A percentile compares a stretch with the other conserved stretches of the same genome.
Conservation (phyloP, 2,888 invertebrate species). For the Alviniconcha strummeri region DNA sequence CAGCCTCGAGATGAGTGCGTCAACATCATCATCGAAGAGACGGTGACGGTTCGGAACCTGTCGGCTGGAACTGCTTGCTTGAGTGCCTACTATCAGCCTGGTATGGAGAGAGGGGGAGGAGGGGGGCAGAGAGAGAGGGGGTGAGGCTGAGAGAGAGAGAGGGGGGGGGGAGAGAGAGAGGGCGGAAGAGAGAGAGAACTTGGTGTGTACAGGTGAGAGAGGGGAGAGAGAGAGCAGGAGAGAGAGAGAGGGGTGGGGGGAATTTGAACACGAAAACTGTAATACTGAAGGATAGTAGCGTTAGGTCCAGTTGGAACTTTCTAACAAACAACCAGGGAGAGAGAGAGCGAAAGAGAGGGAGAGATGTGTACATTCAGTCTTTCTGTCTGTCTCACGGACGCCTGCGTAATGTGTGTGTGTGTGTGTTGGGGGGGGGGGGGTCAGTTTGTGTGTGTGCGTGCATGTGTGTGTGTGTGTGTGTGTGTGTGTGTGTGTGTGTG, state of each 20-base stretch:
- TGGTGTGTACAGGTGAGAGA: background rate
- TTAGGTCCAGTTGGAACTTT: no score
- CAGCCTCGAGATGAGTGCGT: constrained; percentile 18
- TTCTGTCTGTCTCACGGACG: no score
- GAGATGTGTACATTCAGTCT: no score
- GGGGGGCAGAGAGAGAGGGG: background rate
- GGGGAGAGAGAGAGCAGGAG: no score
- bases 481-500: background rate
- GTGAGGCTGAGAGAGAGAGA: background rate
- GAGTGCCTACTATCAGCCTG: constrained; percentile 24
- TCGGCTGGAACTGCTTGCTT: background rate
- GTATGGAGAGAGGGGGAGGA: background rate
- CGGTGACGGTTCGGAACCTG: constrained; percentile 13
- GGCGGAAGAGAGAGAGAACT: background rate
- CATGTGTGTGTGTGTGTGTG: background rate
- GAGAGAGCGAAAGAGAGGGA: no score
- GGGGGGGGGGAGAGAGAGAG: background rate
- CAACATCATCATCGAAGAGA: constrained; percentile 18
- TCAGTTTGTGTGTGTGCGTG: background rate
- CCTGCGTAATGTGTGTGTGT: background rate
- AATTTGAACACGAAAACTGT: no score
- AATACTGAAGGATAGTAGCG: no score
- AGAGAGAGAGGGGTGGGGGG: no score
- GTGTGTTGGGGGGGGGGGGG: background rate
- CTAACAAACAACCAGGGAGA: no score